Evolutionary conservation across 2,797 vertebrate species (phyloP), one percentile per base, ranked within the genome.

Genomic region (Cuculus canorus): DNA sequence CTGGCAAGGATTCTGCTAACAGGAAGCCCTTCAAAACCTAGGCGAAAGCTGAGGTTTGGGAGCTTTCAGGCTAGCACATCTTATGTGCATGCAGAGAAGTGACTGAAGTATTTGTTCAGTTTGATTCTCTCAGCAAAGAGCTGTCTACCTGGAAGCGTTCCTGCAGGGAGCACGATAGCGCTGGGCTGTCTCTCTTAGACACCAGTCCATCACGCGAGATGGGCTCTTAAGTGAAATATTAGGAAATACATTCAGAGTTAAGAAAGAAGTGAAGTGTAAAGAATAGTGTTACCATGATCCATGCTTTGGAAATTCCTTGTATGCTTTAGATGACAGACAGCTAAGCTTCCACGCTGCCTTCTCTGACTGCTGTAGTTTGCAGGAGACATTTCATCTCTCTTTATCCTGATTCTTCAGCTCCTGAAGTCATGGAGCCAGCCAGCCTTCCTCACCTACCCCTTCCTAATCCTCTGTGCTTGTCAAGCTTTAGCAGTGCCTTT

Each of bases 11-110:
- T 82, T 72, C 32, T 78, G 23, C 71, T 13, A 21, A 72, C 41
- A 75, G 41, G 43, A 73, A 64, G 52, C 1, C 1, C 54, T 71
- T 63, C 73, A 80, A 86, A 82, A 63, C 28, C 22, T 45, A 30
- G 28, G 50, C 50, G 59, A 82, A 66, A 27, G 54, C 37, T 71
- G 78, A 53, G 11, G 10, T 4, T 33, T 73, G 66, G 57, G 50
- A 91, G 37, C 32, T 2, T 3, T 83, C 69, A 72, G 39, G 25
- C 39, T 39, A 33, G 60, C 0, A 0, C 2, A 1, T 57, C 19
- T 59, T 18, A 48, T 56, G 33, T 56, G 64, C 5, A 3, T 35
- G 54, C 64, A 59, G 60, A 61, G 65, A 53, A 37, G 41, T 14
- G n/a, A 53, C 52, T 37, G 21, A n/a, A 11, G 1, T 7, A 11